Conservation (phyloP, 2,797 vertebrate species). For the Sebastes itinus region DNA sequence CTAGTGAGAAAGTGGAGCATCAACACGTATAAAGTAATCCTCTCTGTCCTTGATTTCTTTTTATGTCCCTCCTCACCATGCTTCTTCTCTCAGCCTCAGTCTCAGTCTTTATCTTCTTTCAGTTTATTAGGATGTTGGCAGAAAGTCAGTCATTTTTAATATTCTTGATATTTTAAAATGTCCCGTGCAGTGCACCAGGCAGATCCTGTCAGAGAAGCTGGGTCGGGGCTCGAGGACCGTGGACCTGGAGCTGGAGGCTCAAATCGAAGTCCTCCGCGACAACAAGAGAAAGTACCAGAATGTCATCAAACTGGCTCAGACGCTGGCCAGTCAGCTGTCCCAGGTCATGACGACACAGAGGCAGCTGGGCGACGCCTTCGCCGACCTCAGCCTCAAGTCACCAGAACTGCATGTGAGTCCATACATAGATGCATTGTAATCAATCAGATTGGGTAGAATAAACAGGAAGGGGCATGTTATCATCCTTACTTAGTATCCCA, state of each 20-base stretch:
- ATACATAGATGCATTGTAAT: neutral
- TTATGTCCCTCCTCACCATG: neutral
- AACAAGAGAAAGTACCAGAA: constrained; percentile 98
- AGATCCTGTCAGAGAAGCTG: constrained; percentile 97
- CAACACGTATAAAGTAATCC: constrained; percentile 96
- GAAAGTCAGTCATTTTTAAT: neutral
- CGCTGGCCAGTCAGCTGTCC: constrained; percentile 89
- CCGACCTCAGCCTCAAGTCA: constrained; percentile 98
- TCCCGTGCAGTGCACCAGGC: constrained; percentile 91
- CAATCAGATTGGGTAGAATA: neutral
- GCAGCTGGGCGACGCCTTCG: constrained; percentile 96
- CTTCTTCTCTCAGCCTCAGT: neutral
- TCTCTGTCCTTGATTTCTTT: constrained; percentile 28
- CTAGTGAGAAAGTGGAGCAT: constrained; percentile 98
- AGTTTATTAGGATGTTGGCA: constrained; percentile 13
- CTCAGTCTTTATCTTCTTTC: neutral
- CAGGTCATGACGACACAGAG: constrained; percentile 97
- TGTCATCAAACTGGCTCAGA: constrained; percentile 93
- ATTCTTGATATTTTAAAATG: neutral
- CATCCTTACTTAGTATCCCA: neutral
- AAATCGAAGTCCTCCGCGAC: constrained; percentile 95
- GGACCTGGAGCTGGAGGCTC: constrained; percentile 96
- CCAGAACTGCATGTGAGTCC: constrained; percentile 94
- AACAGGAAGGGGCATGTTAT: neutral
- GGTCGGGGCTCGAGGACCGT: constrained; percentile 97